Base-by-base conservation (phyloP, 1,140 invertebrate species). In the Bicyclus anynana region DNA sequence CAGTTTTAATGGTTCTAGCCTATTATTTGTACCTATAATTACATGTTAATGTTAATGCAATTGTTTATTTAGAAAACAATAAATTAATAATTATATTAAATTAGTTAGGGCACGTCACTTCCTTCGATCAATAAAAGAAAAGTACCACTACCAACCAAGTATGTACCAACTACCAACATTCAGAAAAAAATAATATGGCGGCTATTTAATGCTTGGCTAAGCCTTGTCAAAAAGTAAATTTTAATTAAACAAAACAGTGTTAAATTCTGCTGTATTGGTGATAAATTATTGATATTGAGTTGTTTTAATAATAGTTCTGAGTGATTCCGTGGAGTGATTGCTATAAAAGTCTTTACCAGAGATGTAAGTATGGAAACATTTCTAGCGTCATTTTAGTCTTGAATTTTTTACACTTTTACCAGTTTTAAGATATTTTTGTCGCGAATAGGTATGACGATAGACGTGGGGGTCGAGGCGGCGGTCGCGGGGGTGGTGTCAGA, bases 391-490 rank as follows among this genome's bases (percentile, higher is more conserved):
- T 47, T 44, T 33, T 17, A 16, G 21, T 35, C n/a, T 29, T 46
- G 40, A 49, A 16, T 62, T 69, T 67, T 68, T 2, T 7, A 23
- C 23, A 60, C 23, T 33, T 38, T 35, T 62, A 40, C 40, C 21
- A 27, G 12, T 56, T 49, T 62, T 20, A 50, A 16, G 17, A 27
- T 62, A 62, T 57, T 52, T 54, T 40, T 55, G 53, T 49, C 53
- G 20, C 5, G 33, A 13, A 44, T 65, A 87, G 84, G 84, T 87
- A 82, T 48, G 84, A 87, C 64, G 84, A 87, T 70, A 85, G 80
- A 69, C 79, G 84, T 59, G 82, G 84, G 14, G 82, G 83, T 38
- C 78, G 84, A 20, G 80, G 83, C 18, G 77, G 76, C n/a, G 62
- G 78, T 4, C 73, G 81, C 17, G 72, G 80, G 4, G 77, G 79